A percentile compares a stretch with the other conserved stretches of the same genome.
Conservation (phyloP, 2,797 vertebrate species). For the Sebastes diaconus region DNA sequence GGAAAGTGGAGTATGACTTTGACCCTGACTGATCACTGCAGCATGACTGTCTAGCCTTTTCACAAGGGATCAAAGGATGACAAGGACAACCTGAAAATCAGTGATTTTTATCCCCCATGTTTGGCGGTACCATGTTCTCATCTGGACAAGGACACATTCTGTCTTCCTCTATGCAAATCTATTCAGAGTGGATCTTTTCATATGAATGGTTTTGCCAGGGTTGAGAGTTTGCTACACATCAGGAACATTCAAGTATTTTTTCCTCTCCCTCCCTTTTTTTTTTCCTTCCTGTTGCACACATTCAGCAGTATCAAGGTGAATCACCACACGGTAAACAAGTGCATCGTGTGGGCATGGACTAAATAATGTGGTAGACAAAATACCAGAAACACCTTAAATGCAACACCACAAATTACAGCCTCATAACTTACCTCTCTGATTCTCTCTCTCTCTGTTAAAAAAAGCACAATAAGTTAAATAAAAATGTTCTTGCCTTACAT, state of each 20-base stretch:
- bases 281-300: neutral
- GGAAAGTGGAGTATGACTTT: constrained; percentile 66
- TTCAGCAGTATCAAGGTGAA: constrained; percentile 26
- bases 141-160: constrained; percentile 58
- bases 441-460: neutral
- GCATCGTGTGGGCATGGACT: neutral
- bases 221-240: constrained; percentile 15
- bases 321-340: neutral
- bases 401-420: neutral
- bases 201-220: constrained; percentile 18
- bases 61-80: constrained; percentile 74
- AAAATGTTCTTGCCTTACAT: neutral
- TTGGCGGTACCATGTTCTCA: constrained; percentile 32
- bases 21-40: constrained; percentile 82
- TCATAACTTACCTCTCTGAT: neutral
- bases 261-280: neutral
- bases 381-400: neutral
- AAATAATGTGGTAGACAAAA: neutral
- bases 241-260: neutral
- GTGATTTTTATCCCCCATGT: constrained; percentile 27
- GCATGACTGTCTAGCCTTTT: constrained; percentile 78
- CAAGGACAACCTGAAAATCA: constrained; percentile 71
- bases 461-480: neutral
- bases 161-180: constrained; percentile 52
- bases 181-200: constrained; percentile 50